Evolutionary conservation across 2,888 invertebrate species (phyloP), one percentile per base, ranked within the genome.

Genomic region (Catocala fraxini): DNA sequence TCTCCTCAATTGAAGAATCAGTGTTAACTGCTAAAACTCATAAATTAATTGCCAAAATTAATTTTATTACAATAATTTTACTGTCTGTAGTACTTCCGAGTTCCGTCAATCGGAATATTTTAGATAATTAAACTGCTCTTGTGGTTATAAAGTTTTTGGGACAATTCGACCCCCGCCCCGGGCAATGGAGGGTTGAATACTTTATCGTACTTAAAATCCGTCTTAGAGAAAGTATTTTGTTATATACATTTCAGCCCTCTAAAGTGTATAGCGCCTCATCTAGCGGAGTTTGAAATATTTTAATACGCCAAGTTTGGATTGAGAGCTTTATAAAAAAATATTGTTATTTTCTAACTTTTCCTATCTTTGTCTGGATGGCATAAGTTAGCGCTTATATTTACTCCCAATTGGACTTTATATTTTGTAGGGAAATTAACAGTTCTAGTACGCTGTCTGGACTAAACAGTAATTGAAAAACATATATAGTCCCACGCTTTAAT

Each of bases 71-170:
- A 25, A 11, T 9, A 39, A 12, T 43, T 53, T 55, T 61, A 59
- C 33, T 46, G 15, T 15, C n/a, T 11, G 33, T 43, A 53, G n/a
- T 53, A 42, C 15, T 63, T 25, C n/a, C 43, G 52, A 73, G 45
- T 65, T 69, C 42, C 45, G 58, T 59, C 56, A 51, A 56, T 65
- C 57, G 53, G 56, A 70, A 73, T 73, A 73, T 70, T 73, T 63
- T 34, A 47, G 62, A 61, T 58, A 69, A 73, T 69, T 71, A 64
- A 69, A 68, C 69, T 64, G 58, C 51, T 52, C 33, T 57, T 47
- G 58, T 53, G 65, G 68, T 65, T 51, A 39, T 39, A 58, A 72
- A 74, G 61, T 74, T 74, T 59, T 34, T 35, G 71, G 71, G 65
- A 56, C 58, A 34, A 33, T 46, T 53, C 49, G 45, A 63, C 53